Percentiles rank a stretch among this genome's conserved stretches.
Evolutionary conservation across 2,888 invertebrate genomes (phyloP).

Genomic region (Philonicus albiceps): DNA sequence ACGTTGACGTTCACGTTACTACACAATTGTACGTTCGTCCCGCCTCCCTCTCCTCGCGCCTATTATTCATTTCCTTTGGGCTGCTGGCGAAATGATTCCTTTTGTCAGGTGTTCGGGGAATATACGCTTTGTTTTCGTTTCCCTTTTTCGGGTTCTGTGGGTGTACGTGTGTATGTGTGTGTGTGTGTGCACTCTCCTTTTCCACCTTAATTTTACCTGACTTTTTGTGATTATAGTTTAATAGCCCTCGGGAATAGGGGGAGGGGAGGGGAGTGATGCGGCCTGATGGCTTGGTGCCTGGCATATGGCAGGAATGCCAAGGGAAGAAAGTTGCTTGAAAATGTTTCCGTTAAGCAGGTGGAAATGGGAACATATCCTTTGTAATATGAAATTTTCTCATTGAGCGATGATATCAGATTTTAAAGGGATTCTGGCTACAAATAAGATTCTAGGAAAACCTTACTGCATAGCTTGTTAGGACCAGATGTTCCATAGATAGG

Average conservation of each 20-base stretch:
- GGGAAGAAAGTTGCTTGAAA: neutral
- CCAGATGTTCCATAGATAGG: neutral
- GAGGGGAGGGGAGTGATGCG: neutral
- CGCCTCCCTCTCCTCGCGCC: neutral
- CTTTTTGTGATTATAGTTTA: neutral
- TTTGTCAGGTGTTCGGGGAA: neutral
- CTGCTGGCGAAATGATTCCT: neutral
- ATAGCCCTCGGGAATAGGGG: neutral
- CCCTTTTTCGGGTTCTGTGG: neutral
- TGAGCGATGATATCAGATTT: neutral
- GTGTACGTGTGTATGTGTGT: neutral
- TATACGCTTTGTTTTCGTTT: neutral
- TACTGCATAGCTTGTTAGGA: neutral
- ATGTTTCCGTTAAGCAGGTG: neutral
- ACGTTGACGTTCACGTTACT: neutral
- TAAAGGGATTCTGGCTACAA: neutral
- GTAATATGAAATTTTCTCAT: neutral
- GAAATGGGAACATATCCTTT: neutral
- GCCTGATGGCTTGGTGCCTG: neutral
- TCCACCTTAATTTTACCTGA: neutral
- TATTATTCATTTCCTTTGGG: neutral
- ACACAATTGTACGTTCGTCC: neutral
- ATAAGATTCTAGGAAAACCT: neutral
- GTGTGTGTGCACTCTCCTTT: neutral
- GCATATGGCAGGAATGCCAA: neutral